phyloP scores from a whole-genome alignment of 2,113 vertebrate species.

The Hystrix cristata region DNA sequence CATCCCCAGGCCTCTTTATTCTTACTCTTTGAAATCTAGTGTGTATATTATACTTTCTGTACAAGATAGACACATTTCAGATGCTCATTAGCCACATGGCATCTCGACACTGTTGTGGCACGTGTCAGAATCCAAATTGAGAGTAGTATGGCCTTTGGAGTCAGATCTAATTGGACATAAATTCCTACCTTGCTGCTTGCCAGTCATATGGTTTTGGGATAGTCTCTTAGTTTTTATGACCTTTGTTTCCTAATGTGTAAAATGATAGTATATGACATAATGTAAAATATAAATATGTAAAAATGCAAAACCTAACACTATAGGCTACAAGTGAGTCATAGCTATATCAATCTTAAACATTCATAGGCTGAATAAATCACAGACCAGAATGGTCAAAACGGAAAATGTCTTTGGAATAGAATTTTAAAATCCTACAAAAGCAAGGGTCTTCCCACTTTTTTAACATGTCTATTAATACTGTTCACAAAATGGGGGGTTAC shows the following conservation, averaged over 20 bases:
- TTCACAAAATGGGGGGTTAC: not conserved
- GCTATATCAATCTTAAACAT: not conserved
- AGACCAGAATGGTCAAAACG: slow-evolving; percentile 32
- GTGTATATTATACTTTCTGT: not conserved
- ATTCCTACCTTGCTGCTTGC: not conserved
- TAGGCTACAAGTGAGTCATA: not conserved
- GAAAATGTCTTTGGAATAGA: slow-evolving; percentile 27
- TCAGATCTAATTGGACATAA: not conserved
- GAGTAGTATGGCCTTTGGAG: not conserved
- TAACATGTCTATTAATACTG: not conserved
- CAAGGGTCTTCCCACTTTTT: not conserved
- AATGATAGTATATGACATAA: not conserved
- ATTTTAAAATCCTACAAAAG: slow-evolving; percentile 14
- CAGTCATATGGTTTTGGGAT: not conserved
- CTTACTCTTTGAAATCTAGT: slow-evolving; percentile 28
- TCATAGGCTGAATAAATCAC: not conserved
- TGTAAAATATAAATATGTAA: slow-evolving; percentile 1
- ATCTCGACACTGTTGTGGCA: not conserved
- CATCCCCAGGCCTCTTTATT: not conserved
- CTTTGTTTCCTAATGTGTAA: slow-evolving; percentile 42
- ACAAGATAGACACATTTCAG: not conserved
- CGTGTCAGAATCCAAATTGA: not conserved
- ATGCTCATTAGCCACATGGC: not conserved
- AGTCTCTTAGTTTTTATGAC: slow-evolving; percentile 1
- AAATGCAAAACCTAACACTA: not conserved